Percentiles rank a stretch among this genome's conserved stretches.
phyloP scores from a whole-genome alignment of 2,888 invertebrate genomes.

The Drosophila emarginata region DNA sequence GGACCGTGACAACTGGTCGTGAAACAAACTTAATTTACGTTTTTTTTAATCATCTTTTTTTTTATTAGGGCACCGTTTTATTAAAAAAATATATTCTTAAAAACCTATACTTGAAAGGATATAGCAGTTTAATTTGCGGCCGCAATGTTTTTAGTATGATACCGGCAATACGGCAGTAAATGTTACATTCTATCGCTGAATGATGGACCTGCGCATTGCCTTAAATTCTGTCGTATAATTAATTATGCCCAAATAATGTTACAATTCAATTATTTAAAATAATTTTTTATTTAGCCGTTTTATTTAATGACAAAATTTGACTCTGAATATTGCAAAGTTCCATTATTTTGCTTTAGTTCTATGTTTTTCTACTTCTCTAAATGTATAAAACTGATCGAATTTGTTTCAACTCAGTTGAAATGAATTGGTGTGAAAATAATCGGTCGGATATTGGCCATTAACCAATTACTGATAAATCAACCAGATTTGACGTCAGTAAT shows the following conservation, averaged over 20 bases:
- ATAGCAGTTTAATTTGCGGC: too few relatives aligned
- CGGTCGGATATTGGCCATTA: not conserved
- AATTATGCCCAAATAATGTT: not conserved
- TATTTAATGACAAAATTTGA: not conserved
- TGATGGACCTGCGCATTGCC: too few relatives aligned
- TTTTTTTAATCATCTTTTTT: too few relatives aligned
- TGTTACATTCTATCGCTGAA: too few relatives aligned
- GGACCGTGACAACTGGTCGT: too few relatives aligned
- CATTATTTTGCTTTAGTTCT: not conserved
- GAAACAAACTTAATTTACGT: too few relatives aligned
- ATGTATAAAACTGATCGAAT: not conserved
- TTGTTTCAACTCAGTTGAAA: constrained; percentile 2
- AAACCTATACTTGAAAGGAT: too few relatives aligned
- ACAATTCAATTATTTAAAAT: not conserved
- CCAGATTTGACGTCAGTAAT: not conserved
- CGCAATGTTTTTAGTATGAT: too few relatives aligned
- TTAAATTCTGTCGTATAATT: too few relatives aligned
- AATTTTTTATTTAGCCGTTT: constrained; percentile 3
- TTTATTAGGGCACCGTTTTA: too few relatives aligned
- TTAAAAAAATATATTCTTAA: too few relatives aligned
- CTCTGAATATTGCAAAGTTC: not conserved
- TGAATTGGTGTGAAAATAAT: not conserved
- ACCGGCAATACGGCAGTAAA: too few relatives aligned
- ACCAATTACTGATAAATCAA: not conserved
- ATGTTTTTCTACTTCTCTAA: constrained; percentile 1